Evolutionary conservation across 2,113 vertebrate species (phyloP).

Genomic region (Thermophis baileyi): DNA sequence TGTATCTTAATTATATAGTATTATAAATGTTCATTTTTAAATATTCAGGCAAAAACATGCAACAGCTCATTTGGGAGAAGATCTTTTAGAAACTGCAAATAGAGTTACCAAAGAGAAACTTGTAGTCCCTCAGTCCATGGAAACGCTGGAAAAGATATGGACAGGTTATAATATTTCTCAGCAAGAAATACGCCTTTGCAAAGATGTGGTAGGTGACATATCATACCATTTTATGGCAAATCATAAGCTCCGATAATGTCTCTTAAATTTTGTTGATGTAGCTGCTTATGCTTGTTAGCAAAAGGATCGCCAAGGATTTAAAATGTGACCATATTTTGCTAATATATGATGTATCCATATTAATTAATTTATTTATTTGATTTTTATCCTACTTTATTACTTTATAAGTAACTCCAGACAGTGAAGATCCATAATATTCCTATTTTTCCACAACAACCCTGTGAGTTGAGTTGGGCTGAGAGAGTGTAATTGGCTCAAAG

Average conservation of each 20-base stretch:
- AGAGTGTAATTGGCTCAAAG: neutral
- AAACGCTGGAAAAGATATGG: conserved; percentile 66
- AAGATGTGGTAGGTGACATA: conserved; percentile 57
- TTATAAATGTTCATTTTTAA: neutral
- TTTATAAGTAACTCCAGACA: neutral
- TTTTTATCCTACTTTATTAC: neutral
- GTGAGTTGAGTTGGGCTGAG: neutral
- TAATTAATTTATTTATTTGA: neutral
- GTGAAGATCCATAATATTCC: neutral
- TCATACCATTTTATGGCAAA: neutral
- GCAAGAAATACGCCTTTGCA: conserved; percentile 65
- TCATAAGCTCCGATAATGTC: neutral
- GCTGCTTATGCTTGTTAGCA: neutral
- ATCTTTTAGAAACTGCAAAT: conserved; percentile 68
- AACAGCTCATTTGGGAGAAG: conserved; percentile 52
- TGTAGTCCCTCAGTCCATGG: conserved; percentile 55
- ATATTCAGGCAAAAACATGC: conserved; percentile 46
- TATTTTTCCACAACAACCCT: neutral
- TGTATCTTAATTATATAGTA: neutral
- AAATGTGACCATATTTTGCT: neutral
- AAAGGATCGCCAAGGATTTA: neutral
- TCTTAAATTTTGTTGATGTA: neutral
- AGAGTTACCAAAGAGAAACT: conserved; percentile 59
- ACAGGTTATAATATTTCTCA: conserved; percentile 64
- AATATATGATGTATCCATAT: neutral